A percentile compares a stretch with the other conserved stretches of the same genome.
Conservation (phyloP, 2,888 invertebrate species). For the Fabriciana adippe region DNA sequence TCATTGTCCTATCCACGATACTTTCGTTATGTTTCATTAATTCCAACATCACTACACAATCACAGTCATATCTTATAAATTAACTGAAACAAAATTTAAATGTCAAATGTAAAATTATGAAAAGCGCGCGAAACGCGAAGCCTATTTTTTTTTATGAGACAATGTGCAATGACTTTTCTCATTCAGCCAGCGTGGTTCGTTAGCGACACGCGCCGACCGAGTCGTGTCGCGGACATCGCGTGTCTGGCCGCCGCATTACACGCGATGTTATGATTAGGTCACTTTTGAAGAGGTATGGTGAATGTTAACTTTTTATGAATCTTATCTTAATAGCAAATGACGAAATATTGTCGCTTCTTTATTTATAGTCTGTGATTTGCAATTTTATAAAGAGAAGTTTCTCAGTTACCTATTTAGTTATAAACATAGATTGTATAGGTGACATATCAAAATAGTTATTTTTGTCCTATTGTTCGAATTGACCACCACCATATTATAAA, state of each 20-base stretch:
- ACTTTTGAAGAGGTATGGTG: conserved; percentile 6
- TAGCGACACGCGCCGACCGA: conserved; percentile 21
- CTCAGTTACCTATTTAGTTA: too few relatives aligned
- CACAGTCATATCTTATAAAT: conserved; percentile 50
- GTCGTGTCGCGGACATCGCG: conserved; percentile 35
- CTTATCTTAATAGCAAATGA: too few relatives aligned
- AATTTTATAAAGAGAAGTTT: too few relatives aligned
- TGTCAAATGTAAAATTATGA: neutral
- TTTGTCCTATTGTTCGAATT: too few relatives aligned
- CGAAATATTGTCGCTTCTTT: too few relatives aligned
- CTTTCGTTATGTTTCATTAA: conserved; percentile 66
- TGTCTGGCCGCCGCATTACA: conserved; percentile 48
- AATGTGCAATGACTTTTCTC: conserved; percentile 12
- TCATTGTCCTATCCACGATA: conserved; percentile 63
- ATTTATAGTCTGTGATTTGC: too few relatives aligned
- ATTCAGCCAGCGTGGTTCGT: conserved; percentile 12
- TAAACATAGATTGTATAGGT: too few relatives aligned
- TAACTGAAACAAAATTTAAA: conserved; percentile 39
- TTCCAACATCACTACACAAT: conserved; percentile 60
- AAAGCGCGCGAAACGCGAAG: conserved; percentile 38
- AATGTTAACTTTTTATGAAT: conserved; percentile 1
- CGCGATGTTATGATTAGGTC: conserved; percentile 57
- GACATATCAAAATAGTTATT: too few relatives aligned
- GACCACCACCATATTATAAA: too few relatives aligned
- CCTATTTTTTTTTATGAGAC: conserved; percentile 12